These are phyloP conservation scores for Pluvianellus socialis DNA, from an alignment of 2,113 vertebrate species.

Conservation along the genomic window DNA sequence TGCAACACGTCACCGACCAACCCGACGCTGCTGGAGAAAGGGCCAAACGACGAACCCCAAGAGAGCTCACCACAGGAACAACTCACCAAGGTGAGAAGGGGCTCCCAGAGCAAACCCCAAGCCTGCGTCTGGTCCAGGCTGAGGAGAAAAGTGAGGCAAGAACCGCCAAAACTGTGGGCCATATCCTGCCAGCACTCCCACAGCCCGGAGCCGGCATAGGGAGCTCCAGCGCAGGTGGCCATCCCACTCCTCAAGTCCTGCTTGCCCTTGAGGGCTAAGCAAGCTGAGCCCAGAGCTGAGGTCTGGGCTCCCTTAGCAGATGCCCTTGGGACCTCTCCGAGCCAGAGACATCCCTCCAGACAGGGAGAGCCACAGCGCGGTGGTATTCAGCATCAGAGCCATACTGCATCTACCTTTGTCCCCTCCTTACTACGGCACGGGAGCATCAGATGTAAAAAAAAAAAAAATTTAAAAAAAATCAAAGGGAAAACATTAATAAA, in stretches of 20 bases:
- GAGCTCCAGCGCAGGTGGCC: not conserved
- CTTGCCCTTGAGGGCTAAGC: not conserved
- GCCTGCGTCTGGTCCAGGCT: too few relatives aligned
- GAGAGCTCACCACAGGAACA: not conserved
- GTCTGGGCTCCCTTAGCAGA: not conserved
- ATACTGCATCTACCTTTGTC: not conserved
- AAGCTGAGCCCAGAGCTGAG: not conserved
- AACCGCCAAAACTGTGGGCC: not conserved
- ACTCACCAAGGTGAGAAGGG: not conserved
- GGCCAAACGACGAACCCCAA: not conserved
- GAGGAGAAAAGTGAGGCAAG: not conserved
- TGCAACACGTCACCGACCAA: not conserved
- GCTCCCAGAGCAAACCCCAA: not conserved
- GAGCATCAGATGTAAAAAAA: not conserved
- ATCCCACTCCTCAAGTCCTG: not conserved
- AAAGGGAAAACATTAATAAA: conserved; percentile 73
- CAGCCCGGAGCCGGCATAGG: fast-evolving
- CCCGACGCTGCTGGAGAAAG: not conserved
- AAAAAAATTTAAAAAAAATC: conserved; percentile 30
- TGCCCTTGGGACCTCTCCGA: not conserved
- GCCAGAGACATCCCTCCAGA: not conserved
- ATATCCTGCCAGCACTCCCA: not conserved
- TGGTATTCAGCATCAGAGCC: not conserved
- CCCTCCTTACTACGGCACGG: not conserved
- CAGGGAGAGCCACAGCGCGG: not conserved